Evolutionary conservation across 2,888 invertebrate species (phyloP), one percentile per base, ranked within the genome.

Genomic region (Platycnemis pennipes): DNA sequence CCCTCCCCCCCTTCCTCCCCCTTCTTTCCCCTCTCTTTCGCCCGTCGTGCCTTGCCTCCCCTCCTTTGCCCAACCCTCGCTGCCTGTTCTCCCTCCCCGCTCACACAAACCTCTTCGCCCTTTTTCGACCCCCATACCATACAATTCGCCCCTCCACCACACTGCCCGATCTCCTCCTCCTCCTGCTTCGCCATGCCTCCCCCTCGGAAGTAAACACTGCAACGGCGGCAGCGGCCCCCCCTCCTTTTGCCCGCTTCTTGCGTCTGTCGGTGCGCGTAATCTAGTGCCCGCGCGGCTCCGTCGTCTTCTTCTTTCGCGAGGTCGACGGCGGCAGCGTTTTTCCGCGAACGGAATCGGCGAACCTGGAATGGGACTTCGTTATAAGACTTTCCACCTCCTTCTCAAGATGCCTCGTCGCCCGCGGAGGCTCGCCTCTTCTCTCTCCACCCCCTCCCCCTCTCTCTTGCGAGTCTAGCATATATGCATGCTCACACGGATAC

Each of bases 141-240:
- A 37, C 77, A 37, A 37, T 77, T 77, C 37, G 37, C 77, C n/a
- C 26, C 77, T 37, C 37, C 77, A 11, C n/a, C 77, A 11, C 11
- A 1, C n/a, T 37, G 7, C 37, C 77, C 13, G 8, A 77, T 11
- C 22, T 37, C 37, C 77, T 77, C 77, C 37, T 31, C 77, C 37
- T 7, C 69, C 31, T 0, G 8, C 5, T 11, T 22, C 69, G 31
- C 69, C 7, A 11, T 56, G 19, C 31, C 69, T 16, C 31, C 37
- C 77, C 16, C 37, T 77, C 77, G 77, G 77, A 77, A 77, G 77
- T 77, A 77, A 77, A 77, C 77, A 77, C 77, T 77, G 77, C 77
- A 77, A 26, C n/a, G 69, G 77, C 77, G 77, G n/a, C n/a, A n/a
- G 77, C 77, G 31, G 77, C 37, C 77, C 77, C 26, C 11, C 31